Evolutionary conservation across 2,888 invertebrate genomes (phyloP).

Genomic region (Ferdinandea cuprea): DNA sequence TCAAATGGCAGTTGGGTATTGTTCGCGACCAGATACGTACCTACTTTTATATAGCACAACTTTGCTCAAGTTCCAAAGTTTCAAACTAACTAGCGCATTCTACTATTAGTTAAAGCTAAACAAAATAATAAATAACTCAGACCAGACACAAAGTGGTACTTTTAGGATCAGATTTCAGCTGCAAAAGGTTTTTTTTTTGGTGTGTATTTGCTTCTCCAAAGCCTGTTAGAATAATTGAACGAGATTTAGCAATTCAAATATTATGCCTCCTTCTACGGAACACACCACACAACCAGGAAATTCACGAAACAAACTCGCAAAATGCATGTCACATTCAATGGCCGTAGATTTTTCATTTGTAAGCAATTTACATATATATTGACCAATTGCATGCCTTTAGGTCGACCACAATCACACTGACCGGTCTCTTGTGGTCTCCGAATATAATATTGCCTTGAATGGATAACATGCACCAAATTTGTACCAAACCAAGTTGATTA

Average conservation of each 20-base stretch:
- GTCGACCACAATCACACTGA: not conserved
- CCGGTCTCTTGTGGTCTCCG: constrained; percentile 19
- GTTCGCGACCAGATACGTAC: not conserved
- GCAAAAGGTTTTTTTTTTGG: not conserved
- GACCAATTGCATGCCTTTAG: constrained; percentile 61
- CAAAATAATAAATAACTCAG: constrained; percentile 1
- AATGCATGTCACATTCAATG: constrained; percentile 10
- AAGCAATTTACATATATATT: constrained; percentile 66
- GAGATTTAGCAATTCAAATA: not conserved
- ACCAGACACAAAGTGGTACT: not conserved
- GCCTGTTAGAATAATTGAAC: not conserved
- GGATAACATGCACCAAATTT: constrained; percentile 70
- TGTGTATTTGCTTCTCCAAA: not conserved
- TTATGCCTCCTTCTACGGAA: not conserved
- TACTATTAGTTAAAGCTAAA: not conserved
- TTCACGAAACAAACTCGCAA: constrained; percentile 2
- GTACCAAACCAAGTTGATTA: constrained; percentile 67
- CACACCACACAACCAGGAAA: constrained; percentile 56
- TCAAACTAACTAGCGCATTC: not conserved
- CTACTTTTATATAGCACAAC: too few species aligned
- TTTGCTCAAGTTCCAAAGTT: not conserved
- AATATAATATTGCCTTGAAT: constrained; percentile 40
- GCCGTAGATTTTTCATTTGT: not conserved
- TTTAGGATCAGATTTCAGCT: not conserved
- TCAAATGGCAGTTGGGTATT: too few species aligned